phyloP scores from a whole-genome alignment of 2,113 vertebrate genomes.

The Numida meleagris region DNA sequence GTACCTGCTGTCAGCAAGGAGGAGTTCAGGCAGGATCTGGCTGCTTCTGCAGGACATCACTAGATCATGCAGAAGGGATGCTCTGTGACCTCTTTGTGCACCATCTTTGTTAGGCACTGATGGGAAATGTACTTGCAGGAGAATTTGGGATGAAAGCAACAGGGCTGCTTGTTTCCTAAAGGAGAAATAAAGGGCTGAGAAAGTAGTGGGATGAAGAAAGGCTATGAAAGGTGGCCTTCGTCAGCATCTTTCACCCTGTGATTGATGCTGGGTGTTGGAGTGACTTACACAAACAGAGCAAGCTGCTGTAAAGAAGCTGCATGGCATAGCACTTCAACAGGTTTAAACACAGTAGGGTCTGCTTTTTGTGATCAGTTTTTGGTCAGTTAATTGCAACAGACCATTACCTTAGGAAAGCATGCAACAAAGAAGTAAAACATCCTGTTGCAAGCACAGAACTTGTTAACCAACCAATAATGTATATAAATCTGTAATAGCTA shows the following conservation, averaged over 20 bases:
- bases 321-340: background rate
- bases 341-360: background rate
- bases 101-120: background rate
- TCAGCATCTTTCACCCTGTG: slow-evolving; percentile 27
- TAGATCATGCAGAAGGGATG: background rate
- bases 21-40: background rate
- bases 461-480: background rate
- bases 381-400: background rate
- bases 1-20: background rate
- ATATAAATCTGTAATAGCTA: background rate
- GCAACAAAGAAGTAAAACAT: background rate
- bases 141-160: background rate
- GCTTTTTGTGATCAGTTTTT: slow-evolving; percentile 2
- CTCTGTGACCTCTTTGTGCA: background rate
- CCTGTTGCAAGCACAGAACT: background rate
- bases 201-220: slow-evolving; percentile 1
- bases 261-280: slow-evolving; percentile 25
- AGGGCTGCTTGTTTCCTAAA: background rate
- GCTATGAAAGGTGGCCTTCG: background rate
- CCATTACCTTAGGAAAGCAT: background rate
- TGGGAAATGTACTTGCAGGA: background rate
- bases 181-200: background rate
- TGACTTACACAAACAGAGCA: slow-evolving; percentile 14
- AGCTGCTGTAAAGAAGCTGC: background rate
- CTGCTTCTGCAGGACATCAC: background rate